Evolutionary conservation across 2,888 invertebrate species (phyloP).

Genomic region (Cyrtodaria siliqua): DNA sequence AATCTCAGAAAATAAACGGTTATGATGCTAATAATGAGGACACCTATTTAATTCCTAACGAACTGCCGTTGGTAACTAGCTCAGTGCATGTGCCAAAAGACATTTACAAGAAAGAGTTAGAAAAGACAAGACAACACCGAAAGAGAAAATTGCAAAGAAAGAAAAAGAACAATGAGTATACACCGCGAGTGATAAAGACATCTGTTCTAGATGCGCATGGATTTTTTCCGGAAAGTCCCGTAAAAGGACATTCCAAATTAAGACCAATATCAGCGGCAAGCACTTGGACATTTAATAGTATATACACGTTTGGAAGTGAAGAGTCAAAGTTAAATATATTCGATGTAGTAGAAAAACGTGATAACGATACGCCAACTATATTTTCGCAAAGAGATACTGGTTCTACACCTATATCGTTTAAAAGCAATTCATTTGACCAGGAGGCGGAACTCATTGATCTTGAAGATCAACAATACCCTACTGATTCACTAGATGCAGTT

Average conservation of each 20-base stretch:
- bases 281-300: constrained; percentile 22
- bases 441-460: constrained; percentile 12
- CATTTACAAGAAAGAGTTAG: constrained; percentile 14
- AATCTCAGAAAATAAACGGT: no score
- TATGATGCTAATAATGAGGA: no score
- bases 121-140: constrained; percentile 19
- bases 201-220: neutral
- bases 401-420: constrained; percentile 28
- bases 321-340: constrained; percentile 12
- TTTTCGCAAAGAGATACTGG: constrained; percentile 18
- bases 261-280: constrained; percentile 11
- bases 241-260: neutral
- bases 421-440: neutral
- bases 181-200: constrained; percentile 1
- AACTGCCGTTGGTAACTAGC: neutral
- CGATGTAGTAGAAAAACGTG: constrained; percentile 4
- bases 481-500: neutral
- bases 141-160: constrained; percentile 25
- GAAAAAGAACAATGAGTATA: constrained; percentile 10
- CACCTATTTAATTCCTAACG: no score
- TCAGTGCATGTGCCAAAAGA: neutral
- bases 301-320: constrained; percentile 24
- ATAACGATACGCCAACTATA: neutral
- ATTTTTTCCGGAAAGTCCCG: no score
- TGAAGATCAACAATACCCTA: neutral